These are phyloP conservation scores for Cephus pulcher DNA, from an alignment of 2,888 invertebrate species.

Conservation along the genomic window DNA sequence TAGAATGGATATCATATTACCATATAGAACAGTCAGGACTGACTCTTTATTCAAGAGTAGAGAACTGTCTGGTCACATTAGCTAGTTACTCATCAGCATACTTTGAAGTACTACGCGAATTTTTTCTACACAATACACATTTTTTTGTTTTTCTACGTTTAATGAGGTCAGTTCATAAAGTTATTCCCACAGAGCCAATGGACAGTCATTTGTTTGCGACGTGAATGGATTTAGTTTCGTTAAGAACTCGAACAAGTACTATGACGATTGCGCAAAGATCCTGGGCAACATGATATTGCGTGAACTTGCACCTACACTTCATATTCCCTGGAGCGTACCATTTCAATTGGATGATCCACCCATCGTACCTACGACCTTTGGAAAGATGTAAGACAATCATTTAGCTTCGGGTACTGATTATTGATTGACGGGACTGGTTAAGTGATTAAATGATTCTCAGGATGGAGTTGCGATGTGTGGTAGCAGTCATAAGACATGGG, in stretches of 20 bases:
- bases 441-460: constrained; percentile 51
- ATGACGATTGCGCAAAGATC: constrained; percentile 99
- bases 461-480: constrained; percentile 93
- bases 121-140: not conserved
- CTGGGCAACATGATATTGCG: constrained; percentile 97
- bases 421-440: not conserved
- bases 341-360: constrained; percentile 98
- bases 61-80: not conserved
- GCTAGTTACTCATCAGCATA: not conserved
- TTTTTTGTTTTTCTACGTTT: constrained; percentile 15
- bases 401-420: not conserved
- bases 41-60: not conserved
- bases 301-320: constrained; percentile 93
- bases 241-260: constrained; percentile 99
- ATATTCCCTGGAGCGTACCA: constrained; percentile 97
- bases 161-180: constrained; percentile 16
- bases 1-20: constrained; percentile 30
- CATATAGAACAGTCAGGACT: not conserved
- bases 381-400: constrained; percentile 80
- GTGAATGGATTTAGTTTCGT: constrained; percentile 99
- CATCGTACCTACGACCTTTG: constrained; percentile 98
- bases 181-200: constrained; percentile 83
- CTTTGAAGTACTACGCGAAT: not conserved
- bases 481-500: constrained; percentile 97
- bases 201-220: constrained; percentile 99